These are phyloP conservation scores for Chromobotia macracanthus DNA, from an alignment of 2,797 vertebrate species.

Conservation along the genomic window DNA sequence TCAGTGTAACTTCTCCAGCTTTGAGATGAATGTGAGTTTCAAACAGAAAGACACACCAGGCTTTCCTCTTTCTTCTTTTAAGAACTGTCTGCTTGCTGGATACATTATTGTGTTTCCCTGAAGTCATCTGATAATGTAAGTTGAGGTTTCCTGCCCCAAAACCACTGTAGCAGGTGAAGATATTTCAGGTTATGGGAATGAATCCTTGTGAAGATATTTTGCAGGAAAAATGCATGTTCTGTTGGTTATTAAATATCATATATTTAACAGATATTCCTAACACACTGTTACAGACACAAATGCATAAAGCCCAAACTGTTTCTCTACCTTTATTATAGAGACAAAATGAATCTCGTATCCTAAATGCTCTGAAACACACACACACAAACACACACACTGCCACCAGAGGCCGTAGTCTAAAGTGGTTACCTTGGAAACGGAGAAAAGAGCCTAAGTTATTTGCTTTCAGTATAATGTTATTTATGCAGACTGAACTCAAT, in stretches of 20 bases:
- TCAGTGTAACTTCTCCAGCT: not conserved
- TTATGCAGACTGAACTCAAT: slow-evolving; percentile 45
- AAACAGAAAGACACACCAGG: not conserved
- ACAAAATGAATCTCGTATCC: too few species aligned
- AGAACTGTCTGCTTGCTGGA: not conserved
- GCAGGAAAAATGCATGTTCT: too few species aligned
- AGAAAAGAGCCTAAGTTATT: slow-evolving; percentile 76
- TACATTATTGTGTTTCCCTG: not conserved
- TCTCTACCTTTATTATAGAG: too few species aligned
- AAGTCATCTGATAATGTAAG: not conserved
- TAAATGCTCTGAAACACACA: too few species aligned
- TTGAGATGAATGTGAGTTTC: not conserved
- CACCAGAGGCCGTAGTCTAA: slow-evolving; percentile 69
- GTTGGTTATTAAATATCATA: too few species aligned
- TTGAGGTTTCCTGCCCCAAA: not conserved
- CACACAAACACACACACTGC: slow-evolving; percentile 14
- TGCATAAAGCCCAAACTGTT: too few species aligned
- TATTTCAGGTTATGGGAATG: too few species aligned
- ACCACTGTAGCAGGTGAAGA: too few species aligned
- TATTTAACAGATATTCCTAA: too few species aligned
- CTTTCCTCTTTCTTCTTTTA: not conserved
- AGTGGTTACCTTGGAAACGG: slow-evolving; percentile 79
- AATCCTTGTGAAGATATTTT: too few species aligned
- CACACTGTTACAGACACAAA: too few species aligned
- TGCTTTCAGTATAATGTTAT: slow-evolving; percentile 78